Evolutionary conservation across 1,140 invertebrate species (phyloP).

Genomic region (Drosophila ambigua): DNA sequence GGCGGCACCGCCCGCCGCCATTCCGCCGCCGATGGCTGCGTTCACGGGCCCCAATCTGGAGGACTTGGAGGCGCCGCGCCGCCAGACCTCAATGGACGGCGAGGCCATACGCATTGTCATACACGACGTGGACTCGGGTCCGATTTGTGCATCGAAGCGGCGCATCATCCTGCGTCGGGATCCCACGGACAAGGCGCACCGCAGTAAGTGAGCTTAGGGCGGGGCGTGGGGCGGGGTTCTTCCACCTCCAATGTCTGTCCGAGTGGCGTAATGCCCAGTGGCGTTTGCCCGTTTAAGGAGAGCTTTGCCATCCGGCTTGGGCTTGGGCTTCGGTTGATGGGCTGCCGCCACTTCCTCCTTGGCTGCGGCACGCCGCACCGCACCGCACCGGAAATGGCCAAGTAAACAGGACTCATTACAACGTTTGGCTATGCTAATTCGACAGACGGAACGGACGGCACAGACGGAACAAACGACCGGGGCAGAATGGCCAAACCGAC

Average conservation of each 20-base stretch:
- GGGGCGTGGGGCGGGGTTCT: not conserved
- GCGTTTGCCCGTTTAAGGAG: not conserved
- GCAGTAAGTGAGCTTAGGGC: slow-evolving; percentile 87
- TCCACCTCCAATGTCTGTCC: slow-evolving; percentile 35
- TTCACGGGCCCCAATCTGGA: slow-evolving; percentile 85
- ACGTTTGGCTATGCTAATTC: slow-evolving; percentile 80
- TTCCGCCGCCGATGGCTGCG: slow-evolving; percentile 85
- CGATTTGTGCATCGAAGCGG: slow-evolving; percentile 88
- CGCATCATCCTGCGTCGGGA: slow-evolving; percentile 91
- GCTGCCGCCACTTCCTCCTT: slow-evolving; percentile 30
- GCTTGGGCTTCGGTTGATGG: slow-evolving; percentile 48
- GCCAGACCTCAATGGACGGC: slow-evolving; percentile 93
- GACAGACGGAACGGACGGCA: slow-evolving; percentile 9
- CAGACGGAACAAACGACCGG: slow-evolving; percentile 13
- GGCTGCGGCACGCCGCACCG: slow-evolving; percentile 28
- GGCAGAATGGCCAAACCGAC: slow-evolving; percentile 34
- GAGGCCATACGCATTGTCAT: slow-evolving; percentile 97
- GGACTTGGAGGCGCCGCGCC: slow-evolving; percentile 86
- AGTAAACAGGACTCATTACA: slow-evolving; percentile 81
- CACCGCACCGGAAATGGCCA: slow-evolving; percentile 64
- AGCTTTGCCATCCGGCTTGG: not conserved
- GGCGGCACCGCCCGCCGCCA: slow-evolving; percentile 84
- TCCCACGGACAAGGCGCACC: slow-evolving; percentile 92
- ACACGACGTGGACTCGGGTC: slow-evolving; percentile 92
- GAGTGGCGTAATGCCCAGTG: not conserved